A percentile compares a stretch with the other conserved stretches of the same genome.
Conservation (phyloP, 1,140 invertebrate genomes). For the Drosophila arizonae region DNA sequence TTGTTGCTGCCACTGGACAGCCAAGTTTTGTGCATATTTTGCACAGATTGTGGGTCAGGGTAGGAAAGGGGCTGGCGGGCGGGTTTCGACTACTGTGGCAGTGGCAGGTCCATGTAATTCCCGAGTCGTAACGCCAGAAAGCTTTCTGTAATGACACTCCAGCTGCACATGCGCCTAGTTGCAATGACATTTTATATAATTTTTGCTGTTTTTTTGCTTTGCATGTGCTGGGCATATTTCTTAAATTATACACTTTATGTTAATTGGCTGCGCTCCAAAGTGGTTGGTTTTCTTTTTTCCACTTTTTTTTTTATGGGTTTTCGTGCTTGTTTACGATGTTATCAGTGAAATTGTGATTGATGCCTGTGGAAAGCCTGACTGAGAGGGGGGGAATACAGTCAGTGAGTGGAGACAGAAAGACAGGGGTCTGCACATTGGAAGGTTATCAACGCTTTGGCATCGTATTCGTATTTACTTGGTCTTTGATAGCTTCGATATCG, state of each 20-base stretch:
- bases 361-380: slow-evolving; percentile 7
- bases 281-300: slow-evolving; percentile 30
- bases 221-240: slow-evolving; percentile 35
- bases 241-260: slow-evolving; percentile 55
- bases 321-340: slow-evolving; percentile 57
- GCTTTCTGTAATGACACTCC: slow-evolving; percentile 46
- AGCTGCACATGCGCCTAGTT: slow-evolving; percentile 46
- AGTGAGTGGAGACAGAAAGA: not conserved
- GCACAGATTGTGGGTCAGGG: slow-evolving; percentile 36
- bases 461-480: slow-evolving; percentile 2
- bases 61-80: not conserved
- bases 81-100: not conserved
- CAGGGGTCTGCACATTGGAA: not conserved
- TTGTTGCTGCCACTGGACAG: slow-evolving; percentile 29
- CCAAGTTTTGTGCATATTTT: slow-evolving; percentile 11
- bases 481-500: slow-evolving; percentile 13
- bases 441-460: slow-evolving; percentile 63
- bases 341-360: slow-evolving; percentile 68
- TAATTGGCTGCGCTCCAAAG: slow-evolving; percentile 35
- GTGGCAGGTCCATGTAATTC: slow-evolving; percentile 20
- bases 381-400: not conserved
- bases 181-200: slow-evolving; percentile 40
- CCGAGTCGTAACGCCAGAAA: slow-evolving; percentile 35
- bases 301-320: slow-evolving; percentile 25
- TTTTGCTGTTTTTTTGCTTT: slow-evolving; percentile 26